Conservation (phyloP, 2,113 vertebrate genomes). For the Zootoca vivipara region DNA sequence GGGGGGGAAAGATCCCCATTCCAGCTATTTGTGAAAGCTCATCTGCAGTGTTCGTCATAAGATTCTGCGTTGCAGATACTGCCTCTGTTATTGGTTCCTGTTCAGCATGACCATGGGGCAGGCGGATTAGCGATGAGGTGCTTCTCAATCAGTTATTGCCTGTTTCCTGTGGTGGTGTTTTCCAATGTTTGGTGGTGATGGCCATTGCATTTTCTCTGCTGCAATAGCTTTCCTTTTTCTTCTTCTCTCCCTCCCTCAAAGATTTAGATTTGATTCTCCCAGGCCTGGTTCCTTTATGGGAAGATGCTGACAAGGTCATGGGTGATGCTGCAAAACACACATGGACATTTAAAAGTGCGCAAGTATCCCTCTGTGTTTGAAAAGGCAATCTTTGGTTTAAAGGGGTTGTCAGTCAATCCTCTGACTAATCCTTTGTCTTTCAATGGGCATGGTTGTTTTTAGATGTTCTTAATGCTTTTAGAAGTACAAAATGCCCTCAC, state of each 20-base stretch:
- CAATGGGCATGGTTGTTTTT: not conserved
- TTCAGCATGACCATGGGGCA: not conserved
- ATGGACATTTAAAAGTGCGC: slow-evolving; percentile 62
- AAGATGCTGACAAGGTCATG: slow-evolving; percentile 52
- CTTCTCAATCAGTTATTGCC: not conserved
- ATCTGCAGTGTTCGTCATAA: not conserved
- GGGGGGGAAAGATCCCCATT: too few species aligned
- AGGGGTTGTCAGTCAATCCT: too few species aligned
- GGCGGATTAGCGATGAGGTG: not conserved
- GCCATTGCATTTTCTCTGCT: not conserved
- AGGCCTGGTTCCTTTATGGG: slow-evolving; percentile 45
- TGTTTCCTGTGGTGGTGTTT: too few species aligned
- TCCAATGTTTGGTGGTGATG: not conserved
- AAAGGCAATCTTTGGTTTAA: not conserved
- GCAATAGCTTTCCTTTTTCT: not conserved
- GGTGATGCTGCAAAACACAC: slow-evolving; percentile 25
- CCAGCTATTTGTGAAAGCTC: not conserved
- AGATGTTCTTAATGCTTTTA: not conserved
- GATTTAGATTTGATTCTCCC: slow-evolving; percentile 44
- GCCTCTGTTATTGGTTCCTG: not conserved
- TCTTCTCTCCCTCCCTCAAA: slow-evolving; percentile 1
- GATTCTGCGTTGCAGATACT: not conserved
- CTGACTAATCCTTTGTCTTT: not conserved
- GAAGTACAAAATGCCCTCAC: too few species aligned
- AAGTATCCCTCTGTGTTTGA: not conserved